phyloP scores from a whole-genome alignment of 2,888 invertebrate genomes.

The Thymelicus sylvestris region DNA sequence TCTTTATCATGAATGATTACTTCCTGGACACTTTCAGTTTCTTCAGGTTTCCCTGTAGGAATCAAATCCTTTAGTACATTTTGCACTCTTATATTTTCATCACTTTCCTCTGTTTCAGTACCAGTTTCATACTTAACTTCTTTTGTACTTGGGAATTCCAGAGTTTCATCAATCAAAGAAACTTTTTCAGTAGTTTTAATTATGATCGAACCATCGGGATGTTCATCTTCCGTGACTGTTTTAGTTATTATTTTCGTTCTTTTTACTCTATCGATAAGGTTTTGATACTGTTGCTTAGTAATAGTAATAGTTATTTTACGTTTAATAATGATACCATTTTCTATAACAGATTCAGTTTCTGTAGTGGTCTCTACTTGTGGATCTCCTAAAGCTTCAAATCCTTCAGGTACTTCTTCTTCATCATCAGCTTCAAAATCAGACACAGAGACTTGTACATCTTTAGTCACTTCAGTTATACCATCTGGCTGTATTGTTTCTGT shows the following conservation, averaged over 20 bases:
- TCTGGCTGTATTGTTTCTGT: conserved; percentile 70
- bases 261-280: conserved; percentile 51
- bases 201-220: conserved; percentile 70
- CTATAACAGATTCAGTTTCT: conserved; percentile 56
- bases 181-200: conserved; percentile 74
- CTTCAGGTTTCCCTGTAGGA: conserved; percentile 53
- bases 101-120: conserved; percentile 39
- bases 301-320: conserved; percentile 67
- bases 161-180: conserved; percentile 61
- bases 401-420: conserved; percentile 52
- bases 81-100: conserved; percentile 47
- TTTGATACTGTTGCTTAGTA: conserved; percentile 58
- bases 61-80: conserved; percentile 51
- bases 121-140: conserved; percentile 42
- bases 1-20: conserved; percentile 50
- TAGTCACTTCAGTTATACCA: conserved; percentile 72
- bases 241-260: conserved; percentile 65
- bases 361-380: conserved; percentile 58
- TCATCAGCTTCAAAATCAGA: conserved; percentile 59
- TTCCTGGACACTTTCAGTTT: conserved; percentile 55
- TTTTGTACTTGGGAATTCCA: conserved; percentile 42
- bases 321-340: conserved; percentile 60
- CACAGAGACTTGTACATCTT: conserved; percentile 72
- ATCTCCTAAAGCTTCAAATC: conserved; percentile 55
- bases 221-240: conserved; percentile 69